Conservation (phyloP, 2,113 vertebrate species). For the Gobio gobio region DNA sequence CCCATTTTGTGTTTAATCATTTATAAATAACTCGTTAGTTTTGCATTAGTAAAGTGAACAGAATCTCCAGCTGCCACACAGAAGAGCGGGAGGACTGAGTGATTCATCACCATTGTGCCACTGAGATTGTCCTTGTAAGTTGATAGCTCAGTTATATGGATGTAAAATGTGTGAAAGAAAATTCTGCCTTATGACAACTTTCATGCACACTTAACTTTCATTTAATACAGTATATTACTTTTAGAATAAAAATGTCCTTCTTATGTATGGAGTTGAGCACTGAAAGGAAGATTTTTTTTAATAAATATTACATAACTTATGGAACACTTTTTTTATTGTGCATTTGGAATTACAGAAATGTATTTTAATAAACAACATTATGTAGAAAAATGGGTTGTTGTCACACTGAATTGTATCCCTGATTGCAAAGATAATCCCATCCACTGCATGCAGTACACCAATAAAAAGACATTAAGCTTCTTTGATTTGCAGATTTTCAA, state of each 20-base stretch:
- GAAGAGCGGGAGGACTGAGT: background rate
- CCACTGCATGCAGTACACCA: background rate
- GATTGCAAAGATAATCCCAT: background rate
- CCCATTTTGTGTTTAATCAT: slow-evolving; percentile 21
- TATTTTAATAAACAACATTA: slow-evolving; percentile 3
- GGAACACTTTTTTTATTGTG: background rate
- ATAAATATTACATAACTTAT: background rate
- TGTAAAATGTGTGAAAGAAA: background rate
- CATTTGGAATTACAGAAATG: background rate
- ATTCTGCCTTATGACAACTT: background rate
- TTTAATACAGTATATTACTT: background rate
- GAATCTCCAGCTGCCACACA: background rate
- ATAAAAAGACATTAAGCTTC: too few relatives aligned
- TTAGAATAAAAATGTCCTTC: background rate
- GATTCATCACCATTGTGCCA: slow-evolving; percentile 2
- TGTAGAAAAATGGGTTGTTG: background rate
- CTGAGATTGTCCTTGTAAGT: background rate
- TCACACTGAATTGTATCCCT: background rate
- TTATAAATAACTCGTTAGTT: slow-evolving; percentile 13
- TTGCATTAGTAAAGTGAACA: background rate
- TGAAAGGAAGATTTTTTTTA: background rate
- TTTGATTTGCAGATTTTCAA: too few relatives aligned
- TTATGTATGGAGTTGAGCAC: background rate
- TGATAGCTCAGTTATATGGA: background rate
- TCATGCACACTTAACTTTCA: background rate